These are phyloP conservation scores for Palythoa heliodiscus DNA, from an alignment of 92 coral and sea anemone species.

Conservation along the genomic window DNA sequence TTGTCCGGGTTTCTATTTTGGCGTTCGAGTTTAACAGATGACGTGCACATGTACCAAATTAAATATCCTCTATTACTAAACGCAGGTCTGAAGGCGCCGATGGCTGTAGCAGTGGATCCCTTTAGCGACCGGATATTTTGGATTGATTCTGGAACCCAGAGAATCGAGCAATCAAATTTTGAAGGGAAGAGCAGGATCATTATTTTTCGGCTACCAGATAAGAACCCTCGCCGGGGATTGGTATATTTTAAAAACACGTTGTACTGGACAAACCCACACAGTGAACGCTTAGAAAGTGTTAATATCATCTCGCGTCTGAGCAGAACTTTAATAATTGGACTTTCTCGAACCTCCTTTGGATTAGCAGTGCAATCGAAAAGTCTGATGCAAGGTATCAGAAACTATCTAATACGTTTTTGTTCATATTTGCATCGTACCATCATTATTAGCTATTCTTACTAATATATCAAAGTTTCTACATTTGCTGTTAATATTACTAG, in stretches of 20 bases:
- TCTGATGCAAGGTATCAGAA: too few species aligned
- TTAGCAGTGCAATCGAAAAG: conserved; percentile 10
- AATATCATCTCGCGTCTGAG: background rate
- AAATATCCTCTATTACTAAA: background rate
- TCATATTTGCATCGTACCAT: too few species aligned
- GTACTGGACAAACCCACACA: conserved; percentile 38
- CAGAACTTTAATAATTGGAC: background rate
- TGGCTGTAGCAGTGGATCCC: conserved; percentile 21
- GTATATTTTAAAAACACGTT: conserved; percentile 12
- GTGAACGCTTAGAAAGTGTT: conserved; percentile 6
- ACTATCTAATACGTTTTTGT: too few species aligned
- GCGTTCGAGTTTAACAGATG: too few species aligned
- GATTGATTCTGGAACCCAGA: conserved; percentile 28
- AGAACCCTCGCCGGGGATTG: conserved; percentile 16
- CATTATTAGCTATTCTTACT: too few species aligned
- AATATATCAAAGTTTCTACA: too few species aligned
- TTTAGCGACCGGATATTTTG: conserved; percentile 9
- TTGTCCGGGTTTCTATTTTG: too few species aligned
- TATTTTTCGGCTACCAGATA: conserved; percentile 20
- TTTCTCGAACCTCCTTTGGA: background rate
- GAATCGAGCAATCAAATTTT: conserved; percentile 11
- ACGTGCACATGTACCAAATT: too few species aligned
- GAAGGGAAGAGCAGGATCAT: conserved; percentile 9
- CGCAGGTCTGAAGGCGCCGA: conserved; percentile 19
- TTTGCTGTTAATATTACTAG: too few species aligned